Percentiles rank a stretch among this genome's conserved stretches.
These are phyloP conservation scores for Mastigias papua DNA, from an alignment of 30 jellyfish, hydroid and myxozoan genomes.

Conservation along the genomic window DNA sequence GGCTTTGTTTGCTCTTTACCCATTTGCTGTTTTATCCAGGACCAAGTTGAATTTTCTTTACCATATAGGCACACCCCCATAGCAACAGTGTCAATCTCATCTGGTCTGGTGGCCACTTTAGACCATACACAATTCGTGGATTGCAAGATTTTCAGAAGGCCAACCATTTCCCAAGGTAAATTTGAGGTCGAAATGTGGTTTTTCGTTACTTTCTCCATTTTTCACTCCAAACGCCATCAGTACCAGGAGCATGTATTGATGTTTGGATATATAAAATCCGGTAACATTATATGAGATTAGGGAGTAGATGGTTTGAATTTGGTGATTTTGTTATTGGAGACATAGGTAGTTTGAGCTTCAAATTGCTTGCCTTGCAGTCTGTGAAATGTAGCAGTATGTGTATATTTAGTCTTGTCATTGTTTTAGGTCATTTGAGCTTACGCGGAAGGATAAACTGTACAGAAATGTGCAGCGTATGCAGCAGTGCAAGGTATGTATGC, in stretches of 20 bases:
- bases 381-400: neutral
- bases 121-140: conserved; percentile 77
- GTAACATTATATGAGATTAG: no score
- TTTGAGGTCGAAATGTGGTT: no score
- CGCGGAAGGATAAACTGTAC: conserved; percentile 89
- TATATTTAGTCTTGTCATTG: neutral
- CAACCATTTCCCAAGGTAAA: conserved; percentile 92
- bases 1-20: neutral
- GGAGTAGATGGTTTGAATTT: no score
- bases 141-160: conserved; percentile 81
- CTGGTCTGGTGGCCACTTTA: conserved; percentile 93
- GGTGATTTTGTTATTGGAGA: no score
- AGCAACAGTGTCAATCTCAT: conserved; percentile 79
- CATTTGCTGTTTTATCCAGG: no score
- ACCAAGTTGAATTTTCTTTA: neutral
- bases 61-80: conserved; percentile 73
- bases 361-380: neutral
- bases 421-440: conserved; percentile 88
- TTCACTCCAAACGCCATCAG: no score
- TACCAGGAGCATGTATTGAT: no score
- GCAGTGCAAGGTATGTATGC: conserved; percentile 86
- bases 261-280: no score
- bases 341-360: no score
- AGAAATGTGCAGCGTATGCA: conserved; percentile 91
- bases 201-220: no score